Percentiles rank a stretch among this genome's conserved stretches.
Evolutionary conservation across 1,140 invertebrate species (phyloP).

Genomic region (Atopsyche davidsoni): DNA sequence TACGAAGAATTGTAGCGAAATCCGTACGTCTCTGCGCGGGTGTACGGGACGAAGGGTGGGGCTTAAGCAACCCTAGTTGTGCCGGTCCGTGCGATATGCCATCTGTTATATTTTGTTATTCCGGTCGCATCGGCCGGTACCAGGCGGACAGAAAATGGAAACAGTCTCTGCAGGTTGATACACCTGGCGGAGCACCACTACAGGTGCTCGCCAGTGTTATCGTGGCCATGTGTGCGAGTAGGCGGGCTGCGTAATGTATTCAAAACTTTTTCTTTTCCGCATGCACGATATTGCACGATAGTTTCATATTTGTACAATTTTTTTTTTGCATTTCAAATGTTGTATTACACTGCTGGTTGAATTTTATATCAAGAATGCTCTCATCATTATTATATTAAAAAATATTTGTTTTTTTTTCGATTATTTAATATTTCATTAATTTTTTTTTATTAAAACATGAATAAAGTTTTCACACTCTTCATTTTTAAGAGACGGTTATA

Average conservation of each 20-base stretch:
- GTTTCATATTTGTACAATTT: no score
- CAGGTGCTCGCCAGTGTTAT: conserved; percentile 18
- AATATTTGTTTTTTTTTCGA: no score
- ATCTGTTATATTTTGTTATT: conserved; percentile 31
- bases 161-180: conserved; percentile 14
- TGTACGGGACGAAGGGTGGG: neutral
- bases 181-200: conserved; percentile 6
- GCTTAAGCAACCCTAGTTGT: conserved; percentile 12
- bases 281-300: no score
- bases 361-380: no score
- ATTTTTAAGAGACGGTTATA: no score
- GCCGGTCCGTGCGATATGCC: conserved; percentile 28
- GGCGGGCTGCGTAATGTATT: conserved; percentile 28
- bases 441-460: no score
- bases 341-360: no score
- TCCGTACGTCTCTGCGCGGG: conserved; percentile 7
- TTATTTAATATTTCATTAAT: no score
- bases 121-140: conserved; percentile 28
- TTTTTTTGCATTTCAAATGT: no score
- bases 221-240: conserved; percentile 15
- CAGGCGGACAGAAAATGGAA: conserved; percentile 29
- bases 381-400: no score
- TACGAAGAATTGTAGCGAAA: neutral
- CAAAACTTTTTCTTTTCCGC: conserved; percentile 27
- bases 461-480: no score